Percentiles rank a stretch among this genome's conserved stretches.
Evolutionary conservation across 1,140 invertebrate species (phyloP).

Genomic region (Thaumatotibia leucotreta): DNA sequence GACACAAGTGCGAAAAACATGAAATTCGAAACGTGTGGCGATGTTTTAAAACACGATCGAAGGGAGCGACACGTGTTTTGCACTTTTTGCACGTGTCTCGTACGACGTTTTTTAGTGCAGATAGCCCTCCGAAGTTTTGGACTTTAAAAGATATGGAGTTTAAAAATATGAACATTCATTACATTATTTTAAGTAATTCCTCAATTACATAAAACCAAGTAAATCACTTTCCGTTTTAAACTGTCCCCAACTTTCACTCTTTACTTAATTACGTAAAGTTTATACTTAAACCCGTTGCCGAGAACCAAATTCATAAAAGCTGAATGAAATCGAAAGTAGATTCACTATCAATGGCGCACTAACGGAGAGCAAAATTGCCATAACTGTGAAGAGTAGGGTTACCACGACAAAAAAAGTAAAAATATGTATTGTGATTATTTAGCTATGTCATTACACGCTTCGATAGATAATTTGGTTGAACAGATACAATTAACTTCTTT

Average conservation of each 20-base stretch:
- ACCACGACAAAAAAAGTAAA: not conserved
- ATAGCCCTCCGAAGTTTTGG: too few species aligned
- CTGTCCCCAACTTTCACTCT: not conserved
- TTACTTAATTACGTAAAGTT: slow-evolving; percentile 12
- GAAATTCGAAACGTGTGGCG: too few species aligned
- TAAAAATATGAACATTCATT: not conserved
- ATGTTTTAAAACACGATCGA: too few species aligned
- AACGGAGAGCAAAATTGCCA: not conserved
- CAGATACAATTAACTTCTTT: not conserved
- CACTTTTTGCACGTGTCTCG: too few species aligned
- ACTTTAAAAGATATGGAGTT: not conserved
- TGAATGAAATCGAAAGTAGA: slow-evolving; percentile 28
- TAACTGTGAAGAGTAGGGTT: slow-evolving; percentile 7
- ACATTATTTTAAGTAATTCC: not conserved
- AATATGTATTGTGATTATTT: not conserved
- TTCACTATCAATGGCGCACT: slow-evolving; percentile 5
- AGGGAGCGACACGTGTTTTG: too few species aligned
- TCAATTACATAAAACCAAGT: not conserved
- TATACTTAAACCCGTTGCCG: not conserved
- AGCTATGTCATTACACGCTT: not conserved
- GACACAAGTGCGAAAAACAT: too few species aligned
- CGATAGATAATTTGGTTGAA: not conserved
- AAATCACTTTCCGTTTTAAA: not conserved
- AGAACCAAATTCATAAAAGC: not conserved
- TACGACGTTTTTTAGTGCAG: too few species aligned